Conservation (phyloP, 2,888 invertebrate genomes). For the Galerucella calmariensis region DNA sequence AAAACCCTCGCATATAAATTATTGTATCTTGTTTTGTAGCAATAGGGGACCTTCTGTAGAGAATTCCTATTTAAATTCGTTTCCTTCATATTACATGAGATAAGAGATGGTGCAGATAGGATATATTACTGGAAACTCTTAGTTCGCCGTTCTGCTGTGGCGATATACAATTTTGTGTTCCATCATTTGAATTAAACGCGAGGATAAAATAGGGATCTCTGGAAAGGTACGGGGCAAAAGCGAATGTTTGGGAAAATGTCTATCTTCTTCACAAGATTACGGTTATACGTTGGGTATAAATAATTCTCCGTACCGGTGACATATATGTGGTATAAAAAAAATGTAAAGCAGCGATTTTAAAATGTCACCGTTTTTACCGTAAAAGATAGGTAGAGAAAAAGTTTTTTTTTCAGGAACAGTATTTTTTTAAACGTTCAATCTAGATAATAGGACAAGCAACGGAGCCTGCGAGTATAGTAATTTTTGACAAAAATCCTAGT, state of each 20-base stretch:
- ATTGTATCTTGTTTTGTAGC: conserved; percentile 40
- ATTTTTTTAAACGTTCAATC: no score
- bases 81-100: conserved; percentile 43
- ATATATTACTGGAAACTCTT: conserved; percentile 13
- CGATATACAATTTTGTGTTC: conserved; percentile 19
- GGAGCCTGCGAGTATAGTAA: no score
- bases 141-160: conserved; percentile 4
- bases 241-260: background rate
- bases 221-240: conserved; percentile 3
- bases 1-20: conserved; percentile 38
- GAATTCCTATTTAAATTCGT: conserved; percentile 44
- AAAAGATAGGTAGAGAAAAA: no score
- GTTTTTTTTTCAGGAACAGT: no score
- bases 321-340: background rate
- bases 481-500: no score
- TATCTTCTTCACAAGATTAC: background rate
- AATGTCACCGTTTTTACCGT: background rate
- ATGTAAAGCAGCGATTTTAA: background rate
- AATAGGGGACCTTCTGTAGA: conserved; percentile 37
- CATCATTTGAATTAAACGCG: conserved; percentile 20
- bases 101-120: conserved; percentile 46
- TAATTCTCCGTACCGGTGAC: background rate
- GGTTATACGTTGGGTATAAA: background rate
- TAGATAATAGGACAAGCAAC: no score
- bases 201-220: conserved; percentile 7